Evolutionary conservation across 2,797 vertebrate species (phyloP).

Genomic region (Hylomyscus alleni): DNA sequence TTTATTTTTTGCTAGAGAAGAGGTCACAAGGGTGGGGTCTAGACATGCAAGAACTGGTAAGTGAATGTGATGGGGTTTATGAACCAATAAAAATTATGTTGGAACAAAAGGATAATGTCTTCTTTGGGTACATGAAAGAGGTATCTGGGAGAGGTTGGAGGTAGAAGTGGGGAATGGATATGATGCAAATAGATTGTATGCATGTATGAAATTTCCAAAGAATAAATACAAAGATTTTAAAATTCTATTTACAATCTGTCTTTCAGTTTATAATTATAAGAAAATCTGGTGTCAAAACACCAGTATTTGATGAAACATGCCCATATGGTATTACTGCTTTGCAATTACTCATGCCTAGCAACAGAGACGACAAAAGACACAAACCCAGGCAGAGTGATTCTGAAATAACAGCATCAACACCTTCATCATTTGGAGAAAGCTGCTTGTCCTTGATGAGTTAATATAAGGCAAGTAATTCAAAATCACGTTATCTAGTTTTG

Average conservation of each 20-base stretch:
- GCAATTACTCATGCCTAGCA: constrained; percentile 8
- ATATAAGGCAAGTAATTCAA: constrained; percentile 9
- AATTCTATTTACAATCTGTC: constrained; percentile 9
- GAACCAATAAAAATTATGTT: neutral
- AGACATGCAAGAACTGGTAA: neutral
- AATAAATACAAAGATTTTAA: neutral
- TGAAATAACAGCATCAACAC: neutral
- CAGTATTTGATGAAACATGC: constrained; percentile 40
- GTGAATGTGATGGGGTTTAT: neutral
- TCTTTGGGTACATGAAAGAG: neutral
- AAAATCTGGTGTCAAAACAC: neutral
- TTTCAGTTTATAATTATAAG: constrained; percentile 57
- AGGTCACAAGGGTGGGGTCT: neutral
- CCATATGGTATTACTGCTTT: neutral
- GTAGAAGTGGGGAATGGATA: neutral
- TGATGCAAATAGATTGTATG: neutral
- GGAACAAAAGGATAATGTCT: neutral
- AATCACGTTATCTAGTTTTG: neutral
- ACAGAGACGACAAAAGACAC: constrained; percentile 3
- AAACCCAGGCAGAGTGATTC: neutral
- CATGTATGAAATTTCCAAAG: neutral
- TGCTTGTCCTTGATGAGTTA: constrained; percentile 24
- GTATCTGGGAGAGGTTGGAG: neutral
- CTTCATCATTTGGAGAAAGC: neutral
- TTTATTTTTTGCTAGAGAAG: neutral